Percentiles rank a stretch among this genome's conserved stretches.
These are phyloP conservation scores for Leucania comma DNA, from an alignment of 2,888 invertebrate species.

Conservation along the genomic window DNA sequence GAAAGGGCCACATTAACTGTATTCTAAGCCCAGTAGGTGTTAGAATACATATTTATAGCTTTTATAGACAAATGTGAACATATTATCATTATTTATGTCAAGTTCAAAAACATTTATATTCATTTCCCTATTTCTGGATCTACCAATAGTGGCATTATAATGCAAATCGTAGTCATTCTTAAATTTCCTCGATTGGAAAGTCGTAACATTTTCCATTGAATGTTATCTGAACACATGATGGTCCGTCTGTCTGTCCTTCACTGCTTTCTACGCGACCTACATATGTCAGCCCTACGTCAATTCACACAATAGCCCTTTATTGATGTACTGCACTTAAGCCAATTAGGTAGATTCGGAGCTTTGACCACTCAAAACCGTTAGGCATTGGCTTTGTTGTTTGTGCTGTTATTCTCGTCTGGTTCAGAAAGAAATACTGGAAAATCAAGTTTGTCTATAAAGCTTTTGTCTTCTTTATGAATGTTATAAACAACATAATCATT, in stretches of 20 bases:
- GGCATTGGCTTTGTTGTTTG: not conserved
- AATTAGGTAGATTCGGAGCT: slow-evolving; percentile 35
- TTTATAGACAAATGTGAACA: not conserved
- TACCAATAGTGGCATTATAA: not conserved
- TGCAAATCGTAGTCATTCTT: slow-evolving; percentile 18
- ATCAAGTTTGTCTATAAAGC: slow-evolving; percentile 4
- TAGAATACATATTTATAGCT: not conserved
- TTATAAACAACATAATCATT: not conserved
- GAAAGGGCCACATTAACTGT: too few relatives aligned
- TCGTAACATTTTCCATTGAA: slow-evolving; percentile 48
- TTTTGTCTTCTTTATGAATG: not conserved
- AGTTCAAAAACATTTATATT: not conserved
- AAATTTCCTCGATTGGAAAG: slow-evolving; percentile 57
- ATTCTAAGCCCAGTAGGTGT: not conserved
- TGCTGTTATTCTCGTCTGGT: slow-evolving; percentile 3
- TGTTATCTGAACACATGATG: slow-evolving; percentile 49
- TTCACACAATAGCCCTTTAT: slow-evolving; percentile 58
- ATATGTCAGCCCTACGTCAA: slow-evolving; percentile 57
- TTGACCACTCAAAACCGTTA: slow-evolving; percentile 33
- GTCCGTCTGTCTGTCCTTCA: slow-evolving; percentile 41
- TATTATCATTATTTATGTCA: not conserved
- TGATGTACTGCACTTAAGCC: slow-evolving; percentile 33
- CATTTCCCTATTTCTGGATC: not conserved
- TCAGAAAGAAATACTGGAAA: slow-evolving; percentile 14
- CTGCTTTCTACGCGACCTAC: slow-evolving; percentile 60